Evolutionary conservation across 2,888 invertebrate genomes (phyloP).

Genomic region (Cryptus viduatorius): DNA sequence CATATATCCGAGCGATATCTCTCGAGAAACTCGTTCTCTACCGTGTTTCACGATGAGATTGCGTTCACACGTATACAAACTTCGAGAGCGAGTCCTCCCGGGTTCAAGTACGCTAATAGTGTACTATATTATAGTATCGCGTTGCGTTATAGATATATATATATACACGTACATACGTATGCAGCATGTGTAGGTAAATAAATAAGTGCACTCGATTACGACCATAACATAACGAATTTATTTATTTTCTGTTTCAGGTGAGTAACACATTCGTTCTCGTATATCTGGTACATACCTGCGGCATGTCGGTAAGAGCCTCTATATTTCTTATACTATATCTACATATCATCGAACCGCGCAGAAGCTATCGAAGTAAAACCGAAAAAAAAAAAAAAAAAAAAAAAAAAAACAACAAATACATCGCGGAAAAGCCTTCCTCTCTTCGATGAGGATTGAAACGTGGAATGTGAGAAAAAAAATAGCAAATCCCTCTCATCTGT

Average conservation of each 20-base stretch:
- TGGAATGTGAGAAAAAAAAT: slow-evolving; percentile 17
- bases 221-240: slow-evolving; percentile 44
- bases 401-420: slow-evolving; percentile 21
- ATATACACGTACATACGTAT: neutral
- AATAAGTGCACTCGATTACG: slow-evolving; percentile 32
- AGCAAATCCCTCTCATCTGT: slow-evolving; percentile 61
- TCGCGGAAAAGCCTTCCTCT: slow-evolving; percentile 33
- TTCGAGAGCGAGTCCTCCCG: neutral
- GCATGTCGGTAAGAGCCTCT: slow-evolving; percentile 62
- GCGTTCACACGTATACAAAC: slow-evolving; percentile 19
- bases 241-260: slow-evolving; percentile 77
- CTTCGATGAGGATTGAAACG: slow-evolving; percentile 29
- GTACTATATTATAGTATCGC: slow-evolving; percentile 15
- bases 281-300: slow-evolving; percentile 21
- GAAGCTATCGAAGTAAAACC: neutral
- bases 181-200: neutral
- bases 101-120: neutral
- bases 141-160: neutral
- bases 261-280: slow-evolving; percentile 69
- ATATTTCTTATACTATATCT: neutral
- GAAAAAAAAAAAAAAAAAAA: slow-evolving; percentile 17
- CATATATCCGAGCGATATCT: slow-evolving; percentile 38
- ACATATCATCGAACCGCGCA: neutral
- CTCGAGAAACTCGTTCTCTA: slow-evolving; percentile 43
- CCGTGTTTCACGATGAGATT: slow-evolving; percentile 38